Base-by-base conservation (phyloP, 2,888 invertebrate species). In the Ectobius pallidus region DNA sequence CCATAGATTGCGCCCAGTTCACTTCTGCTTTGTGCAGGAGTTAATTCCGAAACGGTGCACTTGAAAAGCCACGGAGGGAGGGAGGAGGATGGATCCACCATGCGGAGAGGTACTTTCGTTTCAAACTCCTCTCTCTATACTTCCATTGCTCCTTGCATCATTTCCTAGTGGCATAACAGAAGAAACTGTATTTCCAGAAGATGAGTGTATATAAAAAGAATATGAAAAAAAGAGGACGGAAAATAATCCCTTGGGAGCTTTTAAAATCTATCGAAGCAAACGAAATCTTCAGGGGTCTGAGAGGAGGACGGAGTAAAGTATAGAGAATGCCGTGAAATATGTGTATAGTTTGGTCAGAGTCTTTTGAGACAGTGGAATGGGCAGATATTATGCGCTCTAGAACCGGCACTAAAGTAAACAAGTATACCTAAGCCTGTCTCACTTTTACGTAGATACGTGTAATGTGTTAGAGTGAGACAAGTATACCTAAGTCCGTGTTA, bases 211-310 rank as follows among this genome's bases (percentile, higher is more conserved):
- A 58, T 58, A 58, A 58, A 58, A 58, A 58, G 32, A 58, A 52
- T 52, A 52, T 52, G 52, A 52, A 52, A 20, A 52, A 62, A 80
- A 78, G 79, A 80, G 81, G 73, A 70, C 62, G 81, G 82, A 83
- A 82, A 82, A 83, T 83, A 83, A 83, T 83, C 83, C 82, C 80
- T 44, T 78, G 82, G 80, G 82, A 82, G 82, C 83, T 83, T 83
- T 83, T 82, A 83, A 83, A 82, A 82, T 81, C 81, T 82, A 83
- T 81, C 82, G 82, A 80, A 82, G 82, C 83, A 82, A 80, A 83
- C 80, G 78, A 79, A 81, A 80, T 82, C 79, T 80, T 78, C 79
- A 80, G 82, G 82, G 82, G 82, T 72, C 58, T 58, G 11, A 27
- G 30, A 58, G 3, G 2, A 30, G 58, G 32, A 58, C 30, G 30